Conservation (phyloP, 2,888 invertebrate genomes). For the Peribatodes rhomboidaria region DNA sequence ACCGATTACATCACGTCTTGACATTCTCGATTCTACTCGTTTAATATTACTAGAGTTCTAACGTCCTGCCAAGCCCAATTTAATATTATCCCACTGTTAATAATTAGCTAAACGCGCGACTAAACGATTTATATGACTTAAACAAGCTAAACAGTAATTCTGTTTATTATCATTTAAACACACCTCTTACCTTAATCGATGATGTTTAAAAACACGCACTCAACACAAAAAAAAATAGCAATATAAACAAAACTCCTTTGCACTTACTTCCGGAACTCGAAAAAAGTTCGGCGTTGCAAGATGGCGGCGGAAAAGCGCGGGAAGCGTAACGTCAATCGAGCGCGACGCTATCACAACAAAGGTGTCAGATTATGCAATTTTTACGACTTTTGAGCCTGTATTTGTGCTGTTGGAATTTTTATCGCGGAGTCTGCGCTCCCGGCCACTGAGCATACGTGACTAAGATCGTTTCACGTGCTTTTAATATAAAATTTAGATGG, state of each 20-base stretch:
- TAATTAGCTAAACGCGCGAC: conserved; percentile 64
- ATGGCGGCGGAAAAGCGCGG: conserved; percentile 72
- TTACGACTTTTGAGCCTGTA: conserved; percentile 54
- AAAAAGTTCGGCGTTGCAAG: conserved; percentile 59
- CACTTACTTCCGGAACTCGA: conserved; percentile 73
- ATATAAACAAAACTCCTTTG: conserved; percentile 57
- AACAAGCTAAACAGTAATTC: conserved; percentile 24
- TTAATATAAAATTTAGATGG: conserved; percentile 79
- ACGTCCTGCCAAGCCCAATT: conserved; percentile 75
- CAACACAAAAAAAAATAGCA: conserved; percentile 38
- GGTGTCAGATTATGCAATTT: conserved; percentile 39
- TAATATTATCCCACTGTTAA: conserved; percentile 70
- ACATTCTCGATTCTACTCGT: conserved; percentile 69
- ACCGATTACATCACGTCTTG: conserved; percentile 75
- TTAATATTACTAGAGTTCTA: conserved; percentile 71
- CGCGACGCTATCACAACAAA: conserved; percentile 51
- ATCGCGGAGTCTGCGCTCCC: conserved; percentile 72
- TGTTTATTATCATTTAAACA: conserved; percentile 26
- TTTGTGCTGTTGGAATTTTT: conserved; percentile 67
- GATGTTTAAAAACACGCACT: conserved; percentile 27
- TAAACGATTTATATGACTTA: conserved; percentile 56
- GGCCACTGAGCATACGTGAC: conserved; percentile 77
- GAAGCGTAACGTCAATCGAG: conserved; percentile 56
- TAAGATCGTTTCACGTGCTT: conserved; percentile 73
- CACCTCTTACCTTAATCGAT: conserved; percentile 48